Conservation (phyloP, 2,113 vertebrate genomes). For the Cathartes aura region DNA sequence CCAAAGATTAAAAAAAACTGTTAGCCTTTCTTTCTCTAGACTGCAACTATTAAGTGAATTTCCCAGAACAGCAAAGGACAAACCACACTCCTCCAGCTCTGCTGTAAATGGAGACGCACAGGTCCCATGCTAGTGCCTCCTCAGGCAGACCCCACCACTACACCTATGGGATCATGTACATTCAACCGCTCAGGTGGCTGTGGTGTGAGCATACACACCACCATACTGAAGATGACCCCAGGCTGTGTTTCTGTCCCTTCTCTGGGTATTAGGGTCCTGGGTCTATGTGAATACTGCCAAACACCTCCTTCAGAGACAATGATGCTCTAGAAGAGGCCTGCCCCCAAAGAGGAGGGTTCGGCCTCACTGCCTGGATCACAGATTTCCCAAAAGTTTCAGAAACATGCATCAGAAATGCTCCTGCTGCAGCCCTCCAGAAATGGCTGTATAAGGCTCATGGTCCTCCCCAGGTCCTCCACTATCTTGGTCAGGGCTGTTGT, state of each 20-base stretch:
- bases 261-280: background rate
- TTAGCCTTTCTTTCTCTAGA: background rate
- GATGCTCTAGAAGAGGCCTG: background rate
- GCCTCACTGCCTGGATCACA: background rate
- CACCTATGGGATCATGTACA: background rate
- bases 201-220: background rate
- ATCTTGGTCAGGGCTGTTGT: background rate
- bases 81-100: background rate
- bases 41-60: background rate
- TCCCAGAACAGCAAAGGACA: background rate
- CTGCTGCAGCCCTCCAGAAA: background rate
- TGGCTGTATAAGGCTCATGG: background rate
- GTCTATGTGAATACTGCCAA: background rate
- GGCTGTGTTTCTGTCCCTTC: background rate
- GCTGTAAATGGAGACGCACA: background rate
- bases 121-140: background rate
- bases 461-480: background rate
- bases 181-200: fast-evolving
- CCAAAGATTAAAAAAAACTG: background rate
- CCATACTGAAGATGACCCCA: background rate
- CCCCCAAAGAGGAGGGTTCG: background rate
- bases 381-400: background rate
- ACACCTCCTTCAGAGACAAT: background rate
- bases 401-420: background rate
- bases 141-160: background rate